These are phyloP conservation scores for Lepidostoma basale DNA, from an alignment of 1,140 invertebrate genomes.

Conservation along the genomic window DNA sequence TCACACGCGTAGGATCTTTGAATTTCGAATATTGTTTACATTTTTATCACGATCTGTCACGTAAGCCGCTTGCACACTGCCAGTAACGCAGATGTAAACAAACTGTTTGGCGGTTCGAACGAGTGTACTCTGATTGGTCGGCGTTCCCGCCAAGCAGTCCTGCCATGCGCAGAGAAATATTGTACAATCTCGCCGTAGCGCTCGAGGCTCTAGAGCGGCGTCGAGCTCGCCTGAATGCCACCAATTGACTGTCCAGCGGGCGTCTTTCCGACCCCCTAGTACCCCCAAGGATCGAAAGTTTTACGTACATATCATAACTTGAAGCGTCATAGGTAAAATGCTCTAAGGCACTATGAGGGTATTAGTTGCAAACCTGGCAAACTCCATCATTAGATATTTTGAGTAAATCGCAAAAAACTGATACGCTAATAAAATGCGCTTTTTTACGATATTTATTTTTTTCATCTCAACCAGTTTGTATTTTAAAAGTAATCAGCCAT, in stretches of 20 bases:
- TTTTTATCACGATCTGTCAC: slow-evolving; percentile 5
- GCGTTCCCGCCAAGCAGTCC: slow-evolving; percentile 18
- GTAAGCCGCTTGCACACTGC: not conserved
- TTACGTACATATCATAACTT: too few species aligned
- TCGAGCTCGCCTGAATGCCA: slow-evolving; percentile 9
- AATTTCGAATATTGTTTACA: slow-evolving; percentile 7
- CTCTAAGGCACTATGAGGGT: too few species aligned
- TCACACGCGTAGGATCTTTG: not conserved
- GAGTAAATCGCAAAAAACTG: too few species aligned
- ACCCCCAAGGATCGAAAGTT: too few species aligned
- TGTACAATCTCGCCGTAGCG: not conserved
- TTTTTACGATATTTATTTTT: too few species aligned
- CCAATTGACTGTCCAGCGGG: slow-evolving; percentile 2
- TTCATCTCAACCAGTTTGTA: too few species aligned
- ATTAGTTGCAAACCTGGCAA: too few species aligned
- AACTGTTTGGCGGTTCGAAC: not conserved
- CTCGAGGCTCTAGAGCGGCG: too few species aligned
- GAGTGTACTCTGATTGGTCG: not conserved
- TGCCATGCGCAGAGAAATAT: slow-evolving; percentile 7
- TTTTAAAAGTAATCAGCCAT: too few species aligned
- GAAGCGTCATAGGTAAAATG: too few species aligned
- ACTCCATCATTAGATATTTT: too few species aligned
- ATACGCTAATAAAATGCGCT: too few species aligned
- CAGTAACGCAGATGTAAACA: slow-evolving; percentile 4
- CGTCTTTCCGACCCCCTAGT: slow-evolving; percentile 3